Evolutionary conservation across 2,888 invertebrate genomes (phyloP), one percentile per base, ranked within the genome.

Genomic region (Drosophila monieri): DNA sequence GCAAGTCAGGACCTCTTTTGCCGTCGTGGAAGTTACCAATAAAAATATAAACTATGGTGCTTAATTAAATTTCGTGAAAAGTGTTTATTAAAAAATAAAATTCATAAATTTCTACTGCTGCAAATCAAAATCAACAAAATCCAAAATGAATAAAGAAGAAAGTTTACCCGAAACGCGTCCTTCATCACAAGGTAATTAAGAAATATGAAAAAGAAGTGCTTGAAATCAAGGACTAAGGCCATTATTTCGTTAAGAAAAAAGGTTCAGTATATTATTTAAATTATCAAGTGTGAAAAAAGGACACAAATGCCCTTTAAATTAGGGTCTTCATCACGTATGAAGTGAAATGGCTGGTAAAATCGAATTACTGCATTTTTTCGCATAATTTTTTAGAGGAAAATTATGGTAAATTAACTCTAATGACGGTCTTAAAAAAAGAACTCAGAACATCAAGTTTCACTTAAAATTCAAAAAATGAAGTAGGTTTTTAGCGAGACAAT

Each of bases 71-170:
- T 18, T 18, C 1, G 43, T 48, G 12, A 9, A 18, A 41, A 64
- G 51, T 59, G 46, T n/a, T 30, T 44, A 12, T 41, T 37, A 51
- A 21, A 9, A 56, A 51, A 41, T 32, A 3, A 10, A 21, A 18
- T 15, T 41, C 1, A 47, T 23, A 9, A 12, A 9, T 18, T 10
- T 15, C 9, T 12, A 8, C 10, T 54, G 18, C 6, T 14, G 14
- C 8, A 43, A 43, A 21, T 43, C 12, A 1, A 47, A 46, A 27
- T 14, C 12, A 30, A 15, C 12, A 18, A 18, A 57, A 27, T 6
- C 27, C 27, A 61, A 56, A 15, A 89, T 90, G 89, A 89, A 89
- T 67, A 89, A 90, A 61, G 89, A 89, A 48, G 89, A 89, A 43
- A 70, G 59, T 48, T 60, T 78, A 48, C 52, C 77, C 43, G 78